These are phyloP conservation scores for Forbesichthys papilliferus DNA, from an alignment of 2,113 vertebrate species.

Conservation along the genomic window DNA sequence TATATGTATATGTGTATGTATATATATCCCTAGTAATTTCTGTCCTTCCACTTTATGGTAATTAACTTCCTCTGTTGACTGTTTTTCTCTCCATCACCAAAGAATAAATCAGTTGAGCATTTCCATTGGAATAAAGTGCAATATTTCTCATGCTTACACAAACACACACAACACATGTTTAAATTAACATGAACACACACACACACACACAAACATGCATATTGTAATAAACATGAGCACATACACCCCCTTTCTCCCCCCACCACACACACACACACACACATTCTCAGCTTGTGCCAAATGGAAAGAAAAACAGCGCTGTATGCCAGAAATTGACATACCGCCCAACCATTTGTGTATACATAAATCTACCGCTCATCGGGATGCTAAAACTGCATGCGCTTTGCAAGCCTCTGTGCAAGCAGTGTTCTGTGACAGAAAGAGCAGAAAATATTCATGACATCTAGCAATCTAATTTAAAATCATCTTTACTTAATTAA, in stretches of 20 bases:
- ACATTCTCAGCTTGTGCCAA: constrained; percentile 13
- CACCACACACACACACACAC: constrained; percentile 25
- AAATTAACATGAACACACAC: constrained; percentile 3
- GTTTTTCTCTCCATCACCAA: neutral
- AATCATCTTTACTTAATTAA: neutral
- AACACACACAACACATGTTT: neutral
- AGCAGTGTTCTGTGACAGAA: constrained; percentile 7
- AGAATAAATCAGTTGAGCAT: constrained; percentile 5
- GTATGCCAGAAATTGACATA: constrained; percentile 38
- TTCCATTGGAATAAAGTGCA: neutral
- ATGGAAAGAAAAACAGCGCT: constrained; percentile 29
- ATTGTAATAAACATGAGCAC: neutral
- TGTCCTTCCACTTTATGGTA: neutral
- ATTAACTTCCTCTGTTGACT: neutral
- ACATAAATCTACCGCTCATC: constrained; percentile 48
- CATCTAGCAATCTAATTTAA: neutral
- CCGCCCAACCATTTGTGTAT: constrained; percentile 33
- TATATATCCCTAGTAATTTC: neutral
- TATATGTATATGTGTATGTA: too few species aligned
- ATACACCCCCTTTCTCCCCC: constrained; percentile 9
- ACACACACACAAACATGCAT: constrained; percentile 9
- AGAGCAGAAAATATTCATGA: constrained; percentile 1
- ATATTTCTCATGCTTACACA: neutral
- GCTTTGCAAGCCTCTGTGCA: constrained; percentile 19
- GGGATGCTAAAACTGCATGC: constrained; percentile 35